Evolutionary conservation across 2,113 vertebrate species (phyloP).

Genomic region (Prunella fulvescens): DNA sequence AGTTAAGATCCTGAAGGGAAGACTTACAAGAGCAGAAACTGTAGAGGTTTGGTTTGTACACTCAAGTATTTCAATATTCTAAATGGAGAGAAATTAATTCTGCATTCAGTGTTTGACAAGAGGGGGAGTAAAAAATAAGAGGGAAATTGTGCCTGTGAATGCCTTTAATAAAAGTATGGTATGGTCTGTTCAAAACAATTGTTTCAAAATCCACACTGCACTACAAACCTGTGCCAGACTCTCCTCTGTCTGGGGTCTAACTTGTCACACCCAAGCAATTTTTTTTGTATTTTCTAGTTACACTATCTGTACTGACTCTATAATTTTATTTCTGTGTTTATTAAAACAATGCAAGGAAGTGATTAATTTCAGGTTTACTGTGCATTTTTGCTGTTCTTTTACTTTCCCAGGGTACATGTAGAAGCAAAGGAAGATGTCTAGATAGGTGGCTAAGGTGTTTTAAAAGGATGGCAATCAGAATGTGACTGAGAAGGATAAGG

Average conservation of each 20-base stretch:
- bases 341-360: not conserved
- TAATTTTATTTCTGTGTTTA: not conserved
- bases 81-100: not conserved
- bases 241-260: not conserved
- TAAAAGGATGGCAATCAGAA: not conserved
- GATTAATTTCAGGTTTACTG: not conserved
- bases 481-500: not conserved
- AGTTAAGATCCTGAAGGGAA: not conserved
- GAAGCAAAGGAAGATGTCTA: not conserved
- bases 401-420: not conserved
- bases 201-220: not conserved
- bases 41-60: not conserved
- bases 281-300: not conserved
- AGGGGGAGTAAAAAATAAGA: not conserved
- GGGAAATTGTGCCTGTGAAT: not conserved
- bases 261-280: not conserved
- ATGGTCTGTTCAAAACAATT: not conserved
- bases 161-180: not conserved
- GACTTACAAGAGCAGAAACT: not conserved
- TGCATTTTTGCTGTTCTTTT: not conserved
- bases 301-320: not conserved
- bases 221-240: fast-evolving
- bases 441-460: not conserved
- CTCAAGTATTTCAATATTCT: not conserved
- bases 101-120: not conserved